Percentiles rank a stretch among this genome's conserved stretches.
phyloP scores from a whole-genome alignment of 1,140 invertebrate species.

The Lutraria rhynchaena region DNA sequence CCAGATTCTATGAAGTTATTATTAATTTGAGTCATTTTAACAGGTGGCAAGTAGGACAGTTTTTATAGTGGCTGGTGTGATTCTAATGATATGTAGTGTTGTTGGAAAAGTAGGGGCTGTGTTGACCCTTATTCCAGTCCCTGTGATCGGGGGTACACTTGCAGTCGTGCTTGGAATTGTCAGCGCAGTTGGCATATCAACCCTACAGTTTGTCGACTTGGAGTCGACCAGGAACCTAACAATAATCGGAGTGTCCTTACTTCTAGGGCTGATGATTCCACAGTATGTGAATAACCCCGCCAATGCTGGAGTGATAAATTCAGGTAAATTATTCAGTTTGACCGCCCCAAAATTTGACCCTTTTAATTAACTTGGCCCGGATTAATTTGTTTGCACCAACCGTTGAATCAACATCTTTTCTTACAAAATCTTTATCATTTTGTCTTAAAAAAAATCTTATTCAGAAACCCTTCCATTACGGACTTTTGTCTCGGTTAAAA shows the following conservation, averaged over 20 bases:
- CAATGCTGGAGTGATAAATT: conserved; percentile 86
- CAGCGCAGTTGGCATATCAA: conserved; percentile 85
- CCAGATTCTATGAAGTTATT: not conserved
- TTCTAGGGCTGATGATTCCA: conserved; percentile 90
- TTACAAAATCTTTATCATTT: too few relatives aligned
- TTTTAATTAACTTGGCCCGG: too few relatives aligned
- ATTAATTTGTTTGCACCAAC: too few relatives aligned
- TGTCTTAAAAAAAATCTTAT: too few relatives aligned
- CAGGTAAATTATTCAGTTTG: conserved; percentile 85
- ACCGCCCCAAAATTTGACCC: too few relatives aligned
- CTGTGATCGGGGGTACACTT: conserved; percentile 85
- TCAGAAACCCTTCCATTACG: too few relatives aligned
- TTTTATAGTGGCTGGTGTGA: conserved; percentile 88
- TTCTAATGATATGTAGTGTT: conserved; percentile 87
- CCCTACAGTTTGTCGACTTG: conserved; percentile 91
- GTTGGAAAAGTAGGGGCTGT: conserved; percentile 90
- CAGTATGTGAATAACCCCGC: conserved; percentile 84
- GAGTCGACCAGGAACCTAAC: conserved; percentile 92
- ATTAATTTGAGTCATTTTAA: not conserved
- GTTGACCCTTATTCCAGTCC: conserved; percentile 90
- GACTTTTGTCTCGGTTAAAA: too few relatives aligned
- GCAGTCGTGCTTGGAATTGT: conserved; percentile 91
- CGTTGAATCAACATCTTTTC: too few relatives aligned
- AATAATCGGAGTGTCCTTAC: conserved; percentile 92
- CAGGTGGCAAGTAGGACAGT: conserved; percentile 72